Evolutionary conservation across 2,888 invertebrate genomes (phyloP).

Genomic region (Apodemia duryi): DNA sequence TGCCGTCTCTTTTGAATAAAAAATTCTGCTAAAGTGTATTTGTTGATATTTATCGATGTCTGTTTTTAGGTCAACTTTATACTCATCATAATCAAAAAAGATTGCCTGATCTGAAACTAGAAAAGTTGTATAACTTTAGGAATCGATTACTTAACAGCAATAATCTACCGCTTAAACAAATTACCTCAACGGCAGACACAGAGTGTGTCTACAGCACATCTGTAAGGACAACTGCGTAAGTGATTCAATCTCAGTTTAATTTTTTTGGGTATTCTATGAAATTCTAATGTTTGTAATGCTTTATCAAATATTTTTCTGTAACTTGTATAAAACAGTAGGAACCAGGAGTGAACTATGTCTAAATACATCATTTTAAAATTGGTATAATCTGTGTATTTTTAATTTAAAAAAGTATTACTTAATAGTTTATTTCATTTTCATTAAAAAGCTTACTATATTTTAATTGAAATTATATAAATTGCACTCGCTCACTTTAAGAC

Average conservation of each 20-base stretch:
- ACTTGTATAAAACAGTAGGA: too few species aligned
- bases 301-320: too few species aligned
- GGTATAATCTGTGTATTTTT: too few species aligned
- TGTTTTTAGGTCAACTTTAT: conserved; percentile 33
- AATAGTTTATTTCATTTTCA: too few species aligned
- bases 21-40: too few species aligned
- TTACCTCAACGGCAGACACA: conserved; percentile 37
- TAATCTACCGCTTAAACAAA: conserved; percentile 36
- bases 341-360: too few species aligned
- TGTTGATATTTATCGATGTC: background rate
- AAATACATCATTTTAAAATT: too few species aligned
- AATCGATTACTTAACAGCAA: conserved; percentile 34
- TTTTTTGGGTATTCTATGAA: background rate
- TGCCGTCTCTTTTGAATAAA: conserved; percentile 1
- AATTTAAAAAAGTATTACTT: too few species aligned
- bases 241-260: conserved; percentile 27
- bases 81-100: conserved; percentile 22
- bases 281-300: too few species aligned
- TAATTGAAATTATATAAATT: too few species aligned
- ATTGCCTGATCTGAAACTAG: conserved; percentile 36
- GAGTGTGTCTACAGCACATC: conserved; percentile 44
- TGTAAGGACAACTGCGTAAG: conserved; percentile 49
- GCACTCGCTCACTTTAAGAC: too few species aligned
- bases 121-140: conserved; percentile 50
- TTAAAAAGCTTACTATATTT: too few species aligned